These are phyloP conservation scores for Acrossocheilus wenchowensis DNA, from an alignment of 2,797 vertebrate species.

Conservation along the genomic window DNA sequence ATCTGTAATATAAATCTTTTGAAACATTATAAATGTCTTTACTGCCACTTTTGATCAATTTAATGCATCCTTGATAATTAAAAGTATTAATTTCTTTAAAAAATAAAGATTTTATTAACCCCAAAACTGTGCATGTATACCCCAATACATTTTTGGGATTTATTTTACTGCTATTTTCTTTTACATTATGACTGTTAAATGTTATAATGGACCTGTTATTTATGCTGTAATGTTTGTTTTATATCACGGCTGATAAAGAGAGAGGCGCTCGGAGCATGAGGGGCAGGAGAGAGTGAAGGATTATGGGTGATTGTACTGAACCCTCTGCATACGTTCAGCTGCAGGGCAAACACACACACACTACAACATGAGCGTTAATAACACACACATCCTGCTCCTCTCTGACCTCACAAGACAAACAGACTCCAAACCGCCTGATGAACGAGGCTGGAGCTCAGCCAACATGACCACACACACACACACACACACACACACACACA, in stretches of 20 bases:
- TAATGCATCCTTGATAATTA: not conserved
- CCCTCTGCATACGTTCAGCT: constrained; percentile 86
- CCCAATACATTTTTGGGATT: constrained; percentile 30
- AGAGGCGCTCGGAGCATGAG: constrained; percentile 86
- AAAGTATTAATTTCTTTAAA: not conserved
- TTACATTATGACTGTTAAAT: constrained; percentile 78
- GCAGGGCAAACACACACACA: constrained; percentile 77
- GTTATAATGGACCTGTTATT: constrained; percentile 92
- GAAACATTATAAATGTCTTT: not conserved
- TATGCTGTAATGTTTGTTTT: constrained; percentile 95
- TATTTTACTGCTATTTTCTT: constrained; percentile 81
- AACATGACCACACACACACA: constrained; percentile 41
- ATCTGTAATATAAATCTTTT: not conserved
- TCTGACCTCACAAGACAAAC: constrained; percentile 70
- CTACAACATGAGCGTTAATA: constrained; percentile 81
- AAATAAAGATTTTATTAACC: not conserved
- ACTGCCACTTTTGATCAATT: not conserved
- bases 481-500: not conserved
- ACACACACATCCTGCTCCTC: constrained; percentile 76
- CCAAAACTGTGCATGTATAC: not conserved
- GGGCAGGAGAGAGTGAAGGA: constrained; percentile 81
- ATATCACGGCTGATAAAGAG: constrained; percentile 91
- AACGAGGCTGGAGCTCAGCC: constrained; percentile 42
- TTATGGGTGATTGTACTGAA: constrained; percentile 86
- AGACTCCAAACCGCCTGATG: constrained; percentile 51